Base-by-base conservation (phyloP, 2,797 vertebrate species). In the Takifugu ocellatus region DNA sequence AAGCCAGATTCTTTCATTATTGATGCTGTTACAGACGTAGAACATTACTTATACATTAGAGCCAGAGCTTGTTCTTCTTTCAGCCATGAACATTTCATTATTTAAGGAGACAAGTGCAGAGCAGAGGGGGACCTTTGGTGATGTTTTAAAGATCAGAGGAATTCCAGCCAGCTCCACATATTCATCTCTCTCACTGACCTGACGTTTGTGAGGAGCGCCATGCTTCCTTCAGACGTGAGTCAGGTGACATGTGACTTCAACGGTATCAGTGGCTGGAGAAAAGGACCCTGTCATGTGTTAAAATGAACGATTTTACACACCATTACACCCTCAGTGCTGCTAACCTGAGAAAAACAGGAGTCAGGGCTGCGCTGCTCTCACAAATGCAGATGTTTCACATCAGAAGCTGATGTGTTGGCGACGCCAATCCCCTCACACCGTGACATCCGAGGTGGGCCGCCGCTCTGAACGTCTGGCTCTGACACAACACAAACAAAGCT, bases 81-180 rank as follows among this genome's bases (percentile, higher is more conserved):
- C 66, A 63, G 72, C 68, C 52, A 26, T 21, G 29, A 66, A 68
- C 15, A 48, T 77, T 89, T 51, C 57, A 89, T 87, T 85, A 87
- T 88, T 89, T 67, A 88, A 74, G 75, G 26, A 71, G 81, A 85
- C 84, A 84, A 83, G 84, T 55, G 61, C 77, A 63, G 75, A 69
- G 66, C 61, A 51, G 73, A 42, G 63, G 55, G 48, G 77, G 72
- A 74, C 77, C 70, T 51, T 31, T 55, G 66, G 46, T 77, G 51
- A 84, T 85, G 84, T 85, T 83, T 88, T 81, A 89, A 85, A 84
- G 65, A 88, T 88, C 73, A 77, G 43, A 72, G 29, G 26, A 75
- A 46, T 53, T 74, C 54, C 51, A 66, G 78, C 79, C 63, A 67
- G 58, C 49, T 51, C 51, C 48, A 65, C 72, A 77, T 72, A 79